Evolutionary conservation across 2,113 vertebrate species (phyloP), one percentile per base, ranked within the genome.

Genomic region (Mesembrinibis cayennensis): DNA sequence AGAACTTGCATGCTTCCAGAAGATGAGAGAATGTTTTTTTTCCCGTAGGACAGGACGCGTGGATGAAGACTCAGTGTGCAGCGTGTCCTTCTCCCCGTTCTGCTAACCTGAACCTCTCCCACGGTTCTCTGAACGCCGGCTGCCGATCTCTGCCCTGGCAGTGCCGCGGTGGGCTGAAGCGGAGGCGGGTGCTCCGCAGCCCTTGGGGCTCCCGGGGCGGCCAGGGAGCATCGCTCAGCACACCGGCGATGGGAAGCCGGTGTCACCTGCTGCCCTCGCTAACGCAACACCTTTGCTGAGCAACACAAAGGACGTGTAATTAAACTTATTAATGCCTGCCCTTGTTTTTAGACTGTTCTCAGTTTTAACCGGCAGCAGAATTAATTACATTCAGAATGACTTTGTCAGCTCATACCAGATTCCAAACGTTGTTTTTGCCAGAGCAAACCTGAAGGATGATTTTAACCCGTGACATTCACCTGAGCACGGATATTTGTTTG

Each of bases 301-400:
- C 79, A 92, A 77, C 85, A 65, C 74, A 80, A 93, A 82, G 81
- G 92, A 91, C 70, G 2, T 91, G 88, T 95, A 97, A 97, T 97
- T 96, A 96, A 93, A 96, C 55, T 88, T 66, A 96, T 73, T 89
- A 95, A 81, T 23, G 47, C 80, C 92, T 91, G 93, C 94, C 92
- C 95, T 96, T 91, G 81, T 96, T 95, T 93, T 95, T 0, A 80
- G 90, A 5, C 78, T 59, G 91, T 34, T 92, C 95, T 94, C 89
- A 79, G 94, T 82, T 93, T 87, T 80, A 92, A 63, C 80, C 0
- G 7, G 77, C 73, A 79, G 55, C 81, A 85, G 74, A 69, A 86
- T 82, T 96, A 93, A 94, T 96, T 89, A 95, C 92, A 63, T 67
- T 36, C 63, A 40, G 29, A 72, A 93, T 74, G 71, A 80, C 89